Conservation (phyloP, 2,113 vertebrate species). For the Stercorarius parasiticus region DNA sequence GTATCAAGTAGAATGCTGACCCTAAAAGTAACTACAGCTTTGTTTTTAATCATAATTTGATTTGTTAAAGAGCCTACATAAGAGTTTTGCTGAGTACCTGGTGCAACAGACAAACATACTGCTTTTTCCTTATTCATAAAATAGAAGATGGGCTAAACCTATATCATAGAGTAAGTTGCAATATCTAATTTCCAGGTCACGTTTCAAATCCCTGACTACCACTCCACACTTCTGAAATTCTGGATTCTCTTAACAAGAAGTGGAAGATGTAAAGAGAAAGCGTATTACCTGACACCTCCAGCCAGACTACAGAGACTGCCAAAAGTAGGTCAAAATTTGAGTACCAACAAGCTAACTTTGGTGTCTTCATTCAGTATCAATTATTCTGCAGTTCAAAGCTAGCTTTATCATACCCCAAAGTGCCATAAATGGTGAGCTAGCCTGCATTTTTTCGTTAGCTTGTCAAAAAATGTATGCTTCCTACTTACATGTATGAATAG, state of each 20-base stretch:
- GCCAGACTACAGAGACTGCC: not conserved
- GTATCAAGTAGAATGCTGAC: not conserved
- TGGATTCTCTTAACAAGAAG: not conserved
- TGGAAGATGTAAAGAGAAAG: not conserved
- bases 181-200: not conserved
- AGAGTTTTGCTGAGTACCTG: not conserved
- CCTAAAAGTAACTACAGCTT: not conserved
- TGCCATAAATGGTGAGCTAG: not conserved
- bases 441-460: not conserved
- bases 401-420: not conserved
- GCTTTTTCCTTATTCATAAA: not conserved
- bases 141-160: not conserved
- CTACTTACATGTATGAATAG: not conserved
- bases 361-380: not conserved
- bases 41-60: not conserved
- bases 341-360: not conserved
- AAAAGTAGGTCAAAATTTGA: not conserved
- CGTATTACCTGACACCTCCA: not conserved
- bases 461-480: not conserved
- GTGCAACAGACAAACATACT: not conserved
- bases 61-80: not conserved
- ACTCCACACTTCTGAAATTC: not conserved
- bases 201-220: not conserved
- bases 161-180: not conserved
- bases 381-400: not conserved